Conservation (phyloP, 1,140 invertebrate genomes). For the Caenorhabditis briggsae region DNA sequence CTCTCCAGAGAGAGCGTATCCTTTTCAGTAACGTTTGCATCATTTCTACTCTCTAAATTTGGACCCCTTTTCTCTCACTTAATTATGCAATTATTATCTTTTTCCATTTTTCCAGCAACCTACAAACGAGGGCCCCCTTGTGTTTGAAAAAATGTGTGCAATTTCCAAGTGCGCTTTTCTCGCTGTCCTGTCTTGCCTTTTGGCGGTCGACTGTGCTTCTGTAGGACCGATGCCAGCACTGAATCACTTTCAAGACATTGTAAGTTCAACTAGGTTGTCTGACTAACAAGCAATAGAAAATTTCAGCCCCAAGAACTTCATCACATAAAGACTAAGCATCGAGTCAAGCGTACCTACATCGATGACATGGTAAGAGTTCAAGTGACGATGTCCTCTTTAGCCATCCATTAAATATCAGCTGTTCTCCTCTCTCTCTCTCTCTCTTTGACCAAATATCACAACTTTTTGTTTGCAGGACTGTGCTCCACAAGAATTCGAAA, state of each 20-base stretch:
- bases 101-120: neutral
- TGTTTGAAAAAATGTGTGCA: neutral
- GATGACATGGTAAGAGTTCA: conserved; percentile 14
- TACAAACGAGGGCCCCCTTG: conserved; percentile 41
- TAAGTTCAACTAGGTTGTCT: too few relatives aligned
- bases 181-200: neutral
- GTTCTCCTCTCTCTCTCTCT: neutral
- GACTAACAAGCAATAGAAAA: neutral
- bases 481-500: conserved; percentile 18
- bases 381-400: neutral
- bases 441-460: conserved; percentile 24
- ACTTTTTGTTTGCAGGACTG: conserved; percentile 56
- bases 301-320: neutral
- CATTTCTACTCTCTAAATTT: neutral
- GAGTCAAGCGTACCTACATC: conserved; percentile 16
- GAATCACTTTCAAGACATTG: too few relatives aligned
- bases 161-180: neutral
- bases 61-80: neutral
- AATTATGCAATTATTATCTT: neutral
- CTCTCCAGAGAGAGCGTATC: conserved; percentile 22
- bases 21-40: neutral
- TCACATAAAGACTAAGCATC: neutral
- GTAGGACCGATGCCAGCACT: too few relatives aligned
- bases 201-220: neutral
- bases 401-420: neutral